phyloP scores from a whole-genome alignment of 2,888 invertebrate genomes.

The Pachydiplax longipennis region DNA sequence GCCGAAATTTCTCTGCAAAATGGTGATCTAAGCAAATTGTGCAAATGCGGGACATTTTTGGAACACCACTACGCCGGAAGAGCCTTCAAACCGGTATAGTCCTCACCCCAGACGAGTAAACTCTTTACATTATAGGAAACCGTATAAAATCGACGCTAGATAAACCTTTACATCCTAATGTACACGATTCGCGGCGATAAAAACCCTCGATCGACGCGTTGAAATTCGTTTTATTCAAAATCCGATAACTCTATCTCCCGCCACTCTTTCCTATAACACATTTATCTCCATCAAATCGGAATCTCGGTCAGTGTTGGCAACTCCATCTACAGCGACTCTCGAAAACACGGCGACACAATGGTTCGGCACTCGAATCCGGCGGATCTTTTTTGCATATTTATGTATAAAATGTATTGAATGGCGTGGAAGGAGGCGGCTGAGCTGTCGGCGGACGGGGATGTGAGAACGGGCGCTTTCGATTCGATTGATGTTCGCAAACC shows the following conservation, averaged over 20 bases:
- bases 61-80: too few species aligned
- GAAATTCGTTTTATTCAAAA: not conserved
- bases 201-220: not conserved
- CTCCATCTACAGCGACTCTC: not conserved
- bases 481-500: constrained; percentile 13
- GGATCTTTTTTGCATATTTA: not conserved
- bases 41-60: too few species aligned
- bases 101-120: too few species aligned
- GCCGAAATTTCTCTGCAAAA: too few species aligned
- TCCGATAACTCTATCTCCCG: not conserved
- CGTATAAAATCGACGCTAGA: too few species aligned
- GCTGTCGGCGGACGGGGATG: not conserved
- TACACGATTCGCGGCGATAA: too few species aligned
- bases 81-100: too few species aligned
- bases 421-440: not conserved
- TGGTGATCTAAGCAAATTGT: too few species aligned
- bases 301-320: not conserved
- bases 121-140: too few species aligned
- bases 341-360: not conserved
- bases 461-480: not conserved
- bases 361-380: not conserved
- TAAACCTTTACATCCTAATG: too few species aligned
- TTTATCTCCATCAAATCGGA: not conserved
- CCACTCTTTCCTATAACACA: not conserved
- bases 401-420: not conserved